Conservation (phyloP, 1,140 invertebrate species). For the Hyphantria cunea region DNA sequence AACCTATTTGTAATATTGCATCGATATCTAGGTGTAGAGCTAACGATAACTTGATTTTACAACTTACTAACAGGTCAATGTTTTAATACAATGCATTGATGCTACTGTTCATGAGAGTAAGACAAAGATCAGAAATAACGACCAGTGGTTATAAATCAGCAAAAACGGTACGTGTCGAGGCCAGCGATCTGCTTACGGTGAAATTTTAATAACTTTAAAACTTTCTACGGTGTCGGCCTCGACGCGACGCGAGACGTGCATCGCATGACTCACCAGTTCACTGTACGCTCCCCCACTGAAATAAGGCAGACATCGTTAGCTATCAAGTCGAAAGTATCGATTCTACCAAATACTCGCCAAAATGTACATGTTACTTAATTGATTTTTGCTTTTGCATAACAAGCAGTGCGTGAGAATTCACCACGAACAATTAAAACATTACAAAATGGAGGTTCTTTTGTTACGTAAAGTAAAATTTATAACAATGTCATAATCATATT, state of each 20-base stretch:
- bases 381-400: conserved; percentile 27
- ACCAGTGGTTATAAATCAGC: conserved; percentile 40
- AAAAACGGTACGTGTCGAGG: conserved; percentile 51
- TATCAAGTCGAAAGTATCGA: conserved; percentile 29
- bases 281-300: conserved; percentile 47
- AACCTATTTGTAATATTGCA: no score
- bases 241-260: conserved; percentile 24
- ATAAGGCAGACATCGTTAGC: conserved; percentile 10
- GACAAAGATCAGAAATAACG: conserved; percentile 16
- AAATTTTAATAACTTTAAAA: conserved; percentile 73
- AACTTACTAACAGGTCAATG: no score
- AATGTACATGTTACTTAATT: conserved; percentile 18
- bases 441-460: conserved; percentile 16
- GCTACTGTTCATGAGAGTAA: conserved; percentile 4
- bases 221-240: conserved; percentile 56
- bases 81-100: neutral
- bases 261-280: conserved; percentile 57
- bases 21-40: no score
- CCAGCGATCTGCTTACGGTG: conserved; percentile 63
- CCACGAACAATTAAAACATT: conserved; percentile 19
- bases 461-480: conserved; percentile 6
- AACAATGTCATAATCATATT: neutral
- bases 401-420: conserved; percentile 18
- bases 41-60: no score
- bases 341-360: conserved; percentile 31